phyloP scores from a whole-genome alignment of 2,797 vertebrate species.

The Danio aesculapii region DNA sequence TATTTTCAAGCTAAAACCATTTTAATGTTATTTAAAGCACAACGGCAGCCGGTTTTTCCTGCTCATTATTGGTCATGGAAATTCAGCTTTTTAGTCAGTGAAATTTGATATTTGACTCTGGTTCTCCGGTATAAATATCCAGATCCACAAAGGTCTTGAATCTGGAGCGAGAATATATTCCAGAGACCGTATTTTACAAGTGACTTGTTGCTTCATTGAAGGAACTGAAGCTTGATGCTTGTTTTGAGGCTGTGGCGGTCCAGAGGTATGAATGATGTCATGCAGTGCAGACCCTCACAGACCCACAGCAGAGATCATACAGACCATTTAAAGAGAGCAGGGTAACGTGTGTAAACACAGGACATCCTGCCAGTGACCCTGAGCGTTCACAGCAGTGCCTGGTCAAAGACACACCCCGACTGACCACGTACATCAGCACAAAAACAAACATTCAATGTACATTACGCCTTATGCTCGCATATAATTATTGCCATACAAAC shows the following conservation, averaged over 20 bases:
- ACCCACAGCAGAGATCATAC: neutral
- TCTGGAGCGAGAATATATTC: neutral
- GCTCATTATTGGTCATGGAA: too few relatives aligned
- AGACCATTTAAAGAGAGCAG: neutral
- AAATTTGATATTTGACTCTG: too few relatives aligned
- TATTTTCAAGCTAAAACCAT: too few relatives aligned
- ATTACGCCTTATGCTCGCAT: too few relatives aligned
- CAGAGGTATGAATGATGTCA: neutral
- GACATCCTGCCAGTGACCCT: conserved; percentile 48
- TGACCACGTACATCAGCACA: conserved; percentile 6
- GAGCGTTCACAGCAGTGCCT: conserved; percentile 19
- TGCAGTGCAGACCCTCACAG: neutral
- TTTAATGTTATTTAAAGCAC: too few relatives aligned
- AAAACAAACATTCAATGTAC: neutral
- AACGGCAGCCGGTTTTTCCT: too few relatives aligned
- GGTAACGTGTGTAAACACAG: conserved; percentile 50
- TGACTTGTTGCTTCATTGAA: neutral
- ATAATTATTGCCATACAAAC: too few relatives aligned
- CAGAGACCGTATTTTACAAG: neutral
- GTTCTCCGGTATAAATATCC: neutral
- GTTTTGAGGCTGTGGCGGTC: neutral
- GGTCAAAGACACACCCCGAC: conserved; percentile 16
- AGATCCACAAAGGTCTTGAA: neutral
- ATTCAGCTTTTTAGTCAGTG: too few relatives aligned
- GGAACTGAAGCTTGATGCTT: too few relatives aligned